Base-by-base conservation (phyloP, 2,113 vertebrate species). In the Pteruthius melanotis region DNA sequence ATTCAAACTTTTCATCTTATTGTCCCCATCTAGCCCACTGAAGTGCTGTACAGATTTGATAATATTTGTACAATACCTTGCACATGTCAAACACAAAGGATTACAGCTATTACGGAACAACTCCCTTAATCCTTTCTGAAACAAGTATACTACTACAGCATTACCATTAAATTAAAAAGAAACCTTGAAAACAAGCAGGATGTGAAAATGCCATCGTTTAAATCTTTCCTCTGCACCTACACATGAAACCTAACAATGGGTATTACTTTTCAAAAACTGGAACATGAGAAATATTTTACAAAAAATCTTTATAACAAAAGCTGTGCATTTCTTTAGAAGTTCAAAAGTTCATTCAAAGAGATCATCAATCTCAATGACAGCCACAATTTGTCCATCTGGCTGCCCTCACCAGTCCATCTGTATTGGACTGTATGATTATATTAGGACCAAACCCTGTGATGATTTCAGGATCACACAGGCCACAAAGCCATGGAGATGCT, bases 111-210 rank as follows among this genome's bases (percentile, higher is more conserved):
- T 86, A 81, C 5, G 10, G 39, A 91, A 74, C 64, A 96, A 72
- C 60, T 79, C 63, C 56, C 49, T 56, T 90, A 96, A 96, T 94
- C 93, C 91, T 91, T 89, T 57, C 35, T 68, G 81, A 94, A 92
- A 83, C 13, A 45, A 71, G 81, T 49, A 63, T 39, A 85, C 15
- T 56, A 66, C 24, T 27, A 45, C 13, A 83, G 11, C 28, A 54
- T 54, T 68, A 85, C 12, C 31, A 40, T 45, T n/a, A 63, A 63
- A 69, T 45, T 77, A 33, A 85, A 74, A 83, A 56, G 35, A 87
- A 87, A 64, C 44, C 15, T 30, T 91, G 61, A 91, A 89, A 93
- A 65, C 37, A 88, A 85, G 26, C 26, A 85, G 42, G 54, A 85
- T 50, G 27, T 76, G 61, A 49, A 89, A 82, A 64, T 28, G 13